Base-by-base conservation (phyloP, 2,888 invertebrate genomes). In the Zygogramma bicolorata region DNA sequence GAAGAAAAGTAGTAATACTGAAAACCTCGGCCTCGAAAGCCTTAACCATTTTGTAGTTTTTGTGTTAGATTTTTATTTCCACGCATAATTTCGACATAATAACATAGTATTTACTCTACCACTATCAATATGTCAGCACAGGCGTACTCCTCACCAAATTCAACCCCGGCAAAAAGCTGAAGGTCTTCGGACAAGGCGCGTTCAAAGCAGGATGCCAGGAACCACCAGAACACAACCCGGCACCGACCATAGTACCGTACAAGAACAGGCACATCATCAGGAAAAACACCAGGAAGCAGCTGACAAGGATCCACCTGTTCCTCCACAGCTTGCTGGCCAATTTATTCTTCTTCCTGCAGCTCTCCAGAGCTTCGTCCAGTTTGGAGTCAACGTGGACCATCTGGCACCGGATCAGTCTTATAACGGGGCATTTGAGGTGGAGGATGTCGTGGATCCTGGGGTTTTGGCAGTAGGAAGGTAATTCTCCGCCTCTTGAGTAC, bases 351-450 rank as follows among this genome's bases (percentile, higher is more conserved):
- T 70, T 75, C 68, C 67, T 46, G 53, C 73, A 75, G 13, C 18
- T 60, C 2, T 67, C 65, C 22, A 74, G 60, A 7, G 71, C 62
- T 27, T 77, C 73, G 20, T 70, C 73, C 60, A 80, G 49, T 10
- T 65, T 74, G 42, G 71, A 42, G 46, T 79, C 79, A 18, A 77
- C 75, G 58, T 73, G 76, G 7, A 71, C 68, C 62, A 81, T 81
- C 60, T 81, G 81, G 18, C 67, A 68, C 40, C 75, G 70, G 13
- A 81, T 72, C 65, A 80, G 65, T 69, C 77, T 77, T 20, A 81
- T 77, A 53, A 81, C 78, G 4, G 81, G 79, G 42, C 81, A 81
- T 73, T 81, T 81, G 53, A 81, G 75, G 60, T 81, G 81, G 20
- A 78, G 59, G 58, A 81, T 81, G 70, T 81, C 77, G 60, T 80